A percentile compares a stretch with the other conserved stretches of the same genome.
These are phyloP conservation scores for Piscicola geometra DNA, from an alignment of 2,888 invertebrate genomes.

Conservation along the genomic window DNA sequence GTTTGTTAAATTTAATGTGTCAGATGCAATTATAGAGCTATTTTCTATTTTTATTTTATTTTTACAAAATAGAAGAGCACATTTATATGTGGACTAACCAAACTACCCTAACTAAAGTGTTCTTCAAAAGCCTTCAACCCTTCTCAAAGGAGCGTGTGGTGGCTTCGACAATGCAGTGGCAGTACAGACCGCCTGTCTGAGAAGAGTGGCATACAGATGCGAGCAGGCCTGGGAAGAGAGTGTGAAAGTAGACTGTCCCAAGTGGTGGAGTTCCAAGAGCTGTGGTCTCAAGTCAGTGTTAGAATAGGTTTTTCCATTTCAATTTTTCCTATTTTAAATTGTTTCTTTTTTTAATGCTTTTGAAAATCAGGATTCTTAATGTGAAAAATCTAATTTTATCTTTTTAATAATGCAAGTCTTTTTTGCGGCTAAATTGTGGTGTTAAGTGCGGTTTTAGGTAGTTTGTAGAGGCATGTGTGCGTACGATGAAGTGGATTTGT, in stretches of 20 bases:
- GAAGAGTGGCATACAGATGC: constrained; percentile 41
- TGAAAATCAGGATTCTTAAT: not conserved
- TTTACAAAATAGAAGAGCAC: too few species aligned
- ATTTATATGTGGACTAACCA: not conserved
- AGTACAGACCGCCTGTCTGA: constrained; percentile 40
- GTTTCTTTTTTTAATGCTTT: too few species aligned
- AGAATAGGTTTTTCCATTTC: too few species aligned
- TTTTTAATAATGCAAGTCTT: not conserved
- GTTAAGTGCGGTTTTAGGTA: not conserved
- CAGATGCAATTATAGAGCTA: too few species aligned
- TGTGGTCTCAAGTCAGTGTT: constrained; percentile 40
- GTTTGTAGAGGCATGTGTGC: too few species aligned
- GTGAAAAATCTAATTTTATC: not conserved
- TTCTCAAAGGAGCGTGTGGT: constrained; percentile 40
- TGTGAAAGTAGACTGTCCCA: constrained; percentile 39
- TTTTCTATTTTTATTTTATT: too few species aligned
- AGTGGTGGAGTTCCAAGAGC: constrained; percentile 43
- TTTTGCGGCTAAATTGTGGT: not conserved
- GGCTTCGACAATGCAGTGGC: constrained; percentile 42
- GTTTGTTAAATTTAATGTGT: too few species aligned
- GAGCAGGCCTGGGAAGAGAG: constrained; percentile 43
- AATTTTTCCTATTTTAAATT: too few species aligned
- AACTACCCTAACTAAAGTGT: not conserved
- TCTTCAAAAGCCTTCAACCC: not conserved
- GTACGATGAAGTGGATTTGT: too few species aligned